Evolutionary conservation across 2,113 vertebrate species (phyloP).

Genomic region (Prolemur simus): DNA sequence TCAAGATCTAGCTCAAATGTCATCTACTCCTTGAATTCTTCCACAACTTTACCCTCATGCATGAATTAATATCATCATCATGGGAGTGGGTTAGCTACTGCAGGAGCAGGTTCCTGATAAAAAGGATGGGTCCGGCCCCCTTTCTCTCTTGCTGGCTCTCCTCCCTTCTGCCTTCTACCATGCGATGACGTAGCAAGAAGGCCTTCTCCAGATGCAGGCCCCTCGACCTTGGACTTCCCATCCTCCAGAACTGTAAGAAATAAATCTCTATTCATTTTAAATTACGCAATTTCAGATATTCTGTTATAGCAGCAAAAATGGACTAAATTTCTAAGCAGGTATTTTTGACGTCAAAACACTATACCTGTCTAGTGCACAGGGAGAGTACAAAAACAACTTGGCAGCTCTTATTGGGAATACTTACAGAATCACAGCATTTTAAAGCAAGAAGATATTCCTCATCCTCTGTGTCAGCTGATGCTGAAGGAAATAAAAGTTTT

Average conservation of each 20-base stretch:
- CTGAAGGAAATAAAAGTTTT: background rate
- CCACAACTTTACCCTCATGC: background rate
- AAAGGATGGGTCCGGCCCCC: no score
- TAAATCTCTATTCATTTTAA: background rate
- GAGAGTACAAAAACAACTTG: background rate
- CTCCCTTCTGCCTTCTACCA: no score
- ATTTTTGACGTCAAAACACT: constrained; percentile 9
- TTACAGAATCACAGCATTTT: background rate
- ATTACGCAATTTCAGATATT: background rate
- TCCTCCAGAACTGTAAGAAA: no score
- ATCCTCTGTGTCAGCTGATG: background rate
- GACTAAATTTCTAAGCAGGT: background rate
- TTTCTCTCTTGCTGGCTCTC: no score
- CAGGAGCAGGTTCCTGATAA: no score
- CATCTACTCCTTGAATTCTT: background rate
- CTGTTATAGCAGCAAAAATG: background rate
- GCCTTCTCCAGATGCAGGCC: no score
- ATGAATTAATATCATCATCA: no score
- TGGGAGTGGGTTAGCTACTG: no score
- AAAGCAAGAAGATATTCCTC: background rate
- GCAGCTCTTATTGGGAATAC: background rate
- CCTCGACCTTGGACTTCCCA: no score
- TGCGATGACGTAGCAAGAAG: no score
- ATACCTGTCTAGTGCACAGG: background rate
- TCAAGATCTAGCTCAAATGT: background rate